These are phyloP conservation scores for Zaprionus ghesquierei DNA, from an alignment of 1,140 invertebrate species.

Conservation along the genomic window DNA sequence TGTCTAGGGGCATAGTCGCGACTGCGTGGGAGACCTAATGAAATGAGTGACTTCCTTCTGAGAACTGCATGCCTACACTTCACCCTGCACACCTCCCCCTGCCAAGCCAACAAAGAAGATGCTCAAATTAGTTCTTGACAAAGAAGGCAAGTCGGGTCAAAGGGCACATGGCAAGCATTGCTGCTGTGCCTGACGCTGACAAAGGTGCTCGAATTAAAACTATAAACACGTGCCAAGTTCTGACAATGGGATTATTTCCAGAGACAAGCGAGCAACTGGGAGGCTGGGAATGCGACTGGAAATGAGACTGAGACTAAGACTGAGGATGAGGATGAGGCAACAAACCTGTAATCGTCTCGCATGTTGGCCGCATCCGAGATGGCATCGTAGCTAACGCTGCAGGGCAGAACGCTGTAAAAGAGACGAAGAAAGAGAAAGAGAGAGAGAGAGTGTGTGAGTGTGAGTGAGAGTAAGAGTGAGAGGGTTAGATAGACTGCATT, in stretches of 20 bases:
- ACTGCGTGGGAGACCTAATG: slow-evolving; percentile 59
- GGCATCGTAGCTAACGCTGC: slow-evolving; percentile 85
- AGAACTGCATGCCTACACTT: slow-evolving; percentile 8
- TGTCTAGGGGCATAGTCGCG: neutral
- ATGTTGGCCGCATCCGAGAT: slow-evolving; percentile 76
- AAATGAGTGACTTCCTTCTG: slow-evolving; percentile 61
- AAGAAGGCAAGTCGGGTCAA: slow-evolving; percentile 29
- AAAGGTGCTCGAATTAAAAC: slow-evolving; percentile 34
- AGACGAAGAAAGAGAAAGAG: neutral
- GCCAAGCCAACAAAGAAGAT: neutral
- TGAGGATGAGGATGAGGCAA: neutral
- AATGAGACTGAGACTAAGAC: neutral
- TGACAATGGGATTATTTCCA: slow-evolving; percentile 2
- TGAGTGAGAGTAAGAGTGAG: neutral
- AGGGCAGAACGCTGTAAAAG: slow-evolving; percentile 84
- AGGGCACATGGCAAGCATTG: slow-evolving; percentile 9
- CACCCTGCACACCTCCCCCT: neutral
- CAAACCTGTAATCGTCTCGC: slow-evolving; percentile 83
- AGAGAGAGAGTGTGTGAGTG: neutral
- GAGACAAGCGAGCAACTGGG: neutral
- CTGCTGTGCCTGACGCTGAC: slow-evolving; percentile 21
- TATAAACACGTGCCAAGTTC: neutral
- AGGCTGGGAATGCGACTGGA: neutral
- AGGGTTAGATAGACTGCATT: neutral
- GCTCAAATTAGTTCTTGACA: slow-evolving; percentile 68